phyloP scores from a whole-genome alignment of 1,140 invertebrate genomes.

The Conus betulinus region DNA sequence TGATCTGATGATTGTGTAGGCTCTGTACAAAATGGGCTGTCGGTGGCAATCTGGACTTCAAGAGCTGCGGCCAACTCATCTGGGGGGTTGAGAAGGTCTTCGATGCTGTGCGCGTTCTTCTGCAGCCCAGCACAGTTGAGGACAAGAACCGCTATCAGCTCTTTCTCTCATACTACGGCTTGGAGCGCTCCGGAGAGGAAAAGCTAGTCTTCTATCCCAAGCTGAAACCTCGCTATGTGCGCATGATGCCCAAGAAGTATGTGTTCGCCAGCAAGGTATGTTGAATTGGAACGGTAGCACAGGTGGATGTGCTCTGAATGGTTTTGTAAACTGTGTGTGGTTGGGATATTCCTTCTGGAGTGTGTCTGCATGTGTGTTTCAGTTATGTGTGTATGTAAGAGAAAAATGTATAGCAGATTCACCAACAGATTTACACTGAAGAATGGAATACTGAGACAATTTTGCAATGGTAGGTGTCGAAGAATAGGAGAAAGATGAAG shows the following conservation, averaged over 20 bases:
- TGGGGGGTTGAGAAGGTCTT: background rate
- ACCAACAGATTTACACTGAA: too few relatives aligned
- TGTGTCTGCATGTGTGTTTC: too few relatives aligned
- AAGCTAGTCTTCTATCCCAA: slow-evolving; percentile 46
- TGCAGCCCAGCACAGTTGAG: slow-evolving; percentile 25
- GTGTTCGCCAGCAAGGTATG: slow-evolving; percentile 22
- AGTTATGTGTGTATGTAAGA: background rate
- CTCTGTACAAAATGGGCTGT: background rate
- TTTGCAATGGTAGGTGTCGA: too few relatives aligned
- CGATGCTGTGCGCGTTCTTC: slow-evolving; percentile 43
- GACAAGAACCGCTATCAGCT: slow-evolving; percentile 36
- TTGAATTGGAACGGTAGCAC: too few relatives aligned
- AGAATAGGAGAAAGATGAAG: too few relatives aligned
- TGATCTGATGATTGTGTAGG: background rate
- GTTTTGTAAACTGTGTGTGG: slow-evolving; percentile 14
- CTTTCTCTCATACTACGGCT: slow-evolving; percentile 57
- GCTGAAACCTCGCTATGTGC: slow-evolving; percentile 49
- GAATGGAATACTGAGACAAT: too few relatives aligned
- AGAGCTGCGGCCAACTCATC: background rate
- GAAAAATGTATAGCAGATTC: background rate
- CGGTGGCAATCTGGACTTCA: background rate
- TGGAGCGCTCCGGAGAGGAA: slow-evolving; percentile 32
- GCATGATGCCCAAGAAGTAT: slow-evolving; percentile 29
- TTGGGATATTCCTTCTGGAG: background rate
- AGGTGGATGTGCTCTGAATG: too few relatives aligned